Evolutionary conservation across 2,888 invertebrate genomes (phyloP).

Genomic region (Eristalinus sepulchralis): DNA sequence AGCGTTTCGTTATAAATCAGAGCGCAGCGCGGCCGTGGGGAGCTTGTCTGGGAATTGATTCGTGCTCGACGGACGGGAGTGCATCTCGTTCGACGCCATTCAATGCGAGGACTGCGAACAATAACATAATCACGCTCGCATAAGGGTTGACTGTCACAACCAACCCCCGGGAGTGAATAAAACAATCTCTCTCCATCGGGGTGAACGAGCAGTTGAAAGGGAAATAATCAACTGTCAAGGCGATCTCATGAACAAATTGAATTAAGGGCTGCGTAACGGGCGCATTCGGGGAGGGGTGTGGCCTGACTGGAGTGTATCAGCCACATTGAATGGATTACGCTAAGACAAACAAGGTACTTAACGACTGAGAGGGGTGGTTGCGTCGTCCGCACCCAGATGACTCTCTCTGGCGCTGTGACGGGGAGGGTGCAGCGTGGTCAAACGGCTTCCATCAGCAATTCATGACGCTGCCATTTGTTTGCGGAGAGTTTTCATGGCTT

Average conservation of each 20-base stretch:
- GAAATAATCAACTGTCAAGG: slow-evolving; percentile 16
- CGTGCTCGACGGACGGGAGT: slow-evolving; percentile 16
- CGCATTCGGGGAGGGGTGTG: slow-evolving; percentile 39
- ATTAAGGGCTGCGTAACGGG: slow-evolving; percentile 24
- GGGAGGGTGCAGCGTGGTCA: background rate
- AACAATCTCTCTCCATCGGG: too few species aligned
- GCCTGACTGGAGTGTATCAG: slow-evolving; percentile 60
- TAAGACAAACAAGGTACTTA: slow-evolving; percentile 70
- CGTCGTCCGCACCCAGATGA: background rate
- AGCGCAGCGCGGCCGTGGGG: background rate
- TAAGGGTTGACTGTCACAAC: slow-evolving; percentile 23
- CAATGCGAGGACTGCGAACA: slow-evolving; percentile 27
- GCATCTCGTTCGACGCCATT: slow-evolving; percentile 23
- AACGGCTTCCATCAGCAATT: slow-evolving; percentile 36
- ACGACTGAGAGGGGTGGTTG: slow-evolving; percentile 41
- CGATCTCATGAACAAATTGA: slow-evolving; percentile 42
- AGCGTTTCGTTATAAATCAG: slow-evolving; percentile 49
- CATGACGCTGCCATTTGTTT: slow-evolving; percentile 25
- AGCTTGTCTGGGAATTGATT: slow-evolving; percentile 54
- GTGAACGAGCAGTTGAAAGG: background rate
- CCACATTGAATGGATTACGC: slow-evolving; percentile 60
- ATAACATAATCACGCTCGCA: slow-evolving; percentile 63
- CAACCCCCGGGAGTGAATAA: slow-evolving; percentile 20
- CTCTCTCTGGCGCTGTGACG: background rate
- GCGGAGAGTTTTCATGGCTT: background rate